Evolutionary conservation across 1,140 invertebrate genomes (phyloP), one percentile per base, ranked within the genome.

Genomic region (Andricus grossulariae): DNA sequence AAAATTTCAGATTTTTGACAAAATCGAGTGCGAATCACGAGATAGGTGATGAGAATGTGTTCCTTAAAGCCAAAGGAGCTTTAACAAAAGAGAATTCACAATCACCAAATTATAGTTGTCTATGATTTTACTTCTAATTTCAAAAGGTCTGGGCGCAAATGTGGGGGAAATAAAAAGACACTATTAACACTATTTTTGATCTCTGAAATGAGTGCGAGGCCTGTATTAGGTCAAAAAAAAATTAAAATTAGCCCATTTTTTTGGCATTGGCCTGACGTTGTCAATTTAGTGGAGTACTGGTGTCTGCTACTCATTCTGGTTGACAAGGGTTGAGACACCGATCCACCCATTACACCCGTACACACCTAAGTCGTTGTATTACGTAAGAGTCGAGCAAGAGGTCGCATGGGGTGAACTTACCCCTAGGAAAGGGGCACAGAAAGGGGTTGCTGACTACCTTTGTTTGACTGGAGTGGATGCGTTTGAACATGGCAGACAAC

Each of bases 391-490:
- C 16, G 74, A 75, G 60, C 50, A 75, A 51, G 60, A 66, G 60
- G 15, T 32, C 60, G 32, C 25, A 66, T 66, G 25, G 60, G 60
- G 60, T 66, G 16, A 32, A 66, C 10, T 39, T 66, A 39, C 60
- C 76, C 25, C 50, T 25, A 71, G 75, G 80, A 82, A 76, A 79
- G 80, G 78, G 76, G 57, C 75, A 76, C 75, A 76, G 79, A 76
- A 76, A 75, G 73, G 76, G 81, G 82, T 82, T 79, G 73, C 73
- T 75, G 71, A 73, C 76, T 83, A 80, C 85, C 83, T 89, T 88
- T 89, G 88, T 89, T 89, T 80, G 77, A 51, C 72, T 89, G 80
- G 82, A 89, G 86, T 87, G 84, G 81, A 82, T 80, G 82, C 80
- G 85, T 87, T 84, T 84, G 78, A 83, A 79, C 80, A 77, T 76